Conservation (phyloP, 2,888 invertebrate species). For the Drosophila tripunctata region DNA sequence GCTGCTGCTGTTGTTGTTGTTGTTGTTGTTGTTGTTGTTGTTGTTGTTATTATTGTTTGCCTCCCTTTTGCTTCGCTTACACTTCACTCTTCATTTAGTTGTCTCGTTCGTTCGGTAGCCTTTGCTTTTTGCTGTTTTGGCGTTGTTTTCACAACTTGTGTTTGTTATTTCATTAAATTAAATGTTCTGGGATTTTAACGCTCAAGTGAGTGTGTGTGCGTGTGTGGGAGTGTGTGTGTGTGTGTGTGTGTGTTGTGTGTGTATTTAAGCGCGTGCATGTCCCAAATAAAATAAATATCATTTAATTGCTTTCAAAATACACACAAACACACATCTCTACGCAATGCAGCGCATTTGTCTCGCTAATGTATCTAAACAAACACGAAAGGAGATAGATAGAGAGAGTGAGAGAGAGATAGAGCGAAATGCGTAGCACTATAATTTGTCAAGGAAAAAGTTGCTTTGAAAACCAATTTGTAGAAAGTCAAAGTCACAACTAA, state of each 20-base stretch:
- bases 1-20: conserved; percentile 53
- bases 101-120: conserved; percentile 22
- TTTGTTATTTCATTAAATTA: conserved; percentile 79
- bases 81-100: not conserved
- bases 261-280: conserved; percentile 37
- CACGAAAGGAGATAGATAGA: not conserved
- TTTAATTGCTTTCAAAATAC: conserved; percentile 67
- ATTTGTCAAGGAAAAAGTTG: not conserved
- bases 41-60: conserved; percentile 2
- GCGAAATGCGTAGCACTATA: not conserved
- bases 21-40: not conserved
- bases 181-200: conserved; percentile 62
- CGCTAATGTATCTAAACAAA: conserved; percentile 47
- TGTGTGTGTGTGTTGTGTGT: conserved; percentile 20
- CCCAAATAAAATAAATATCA: conserved; percentile 66
- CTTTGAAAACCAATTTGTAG: conserved; percentile 23
- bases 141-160: conserved; percentile 63
- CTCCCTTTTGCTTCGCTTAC: conserved; percentile 12
- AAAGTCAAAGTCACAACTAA: not conserved
- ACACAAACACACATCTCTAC: conserved; percentile 1
- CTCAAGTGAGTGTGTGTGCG: conserved; percentile 13
- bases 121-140: conserved; percentile 61
- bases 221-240: conserved; percentile 4
- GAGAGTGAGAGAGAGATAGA: not conserved
- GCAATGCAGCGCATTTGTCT: conserved; percentile 28